A percentile compares a stretch with the other conserved stretches of the same genome.
These are phyloP conservation scores for Pseudorhombus dupliciocellatus DNA, from an alignment of 2,113 vertebrate genomes.

Conservation along the genomic window DNA sequence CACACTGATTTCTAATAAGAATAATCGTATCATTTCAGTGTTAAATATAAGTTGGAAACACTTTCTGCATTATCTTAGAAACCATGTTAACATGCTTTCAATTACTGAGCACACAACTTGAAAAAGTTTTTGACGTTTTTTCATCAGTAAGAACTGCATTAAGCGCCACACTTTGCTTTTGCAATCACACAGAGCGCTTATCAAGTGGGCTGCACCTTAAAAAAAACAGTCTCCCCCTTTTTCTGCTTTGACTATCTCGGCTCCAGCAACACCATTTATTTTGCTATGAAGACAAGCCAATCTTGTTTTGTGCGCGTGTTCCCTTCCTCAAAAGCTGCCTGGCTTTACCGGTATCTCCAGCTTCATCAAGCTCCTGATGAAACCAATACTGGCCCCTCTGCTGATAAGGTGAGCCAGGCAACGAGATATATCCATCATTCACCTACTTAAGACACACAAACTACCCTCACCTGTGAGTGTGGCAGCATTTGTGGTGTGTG, in stretches of 20 bases:
- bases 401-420: conserved; percentile 75
- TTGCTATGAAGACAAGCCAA: conserved; percentile 74
- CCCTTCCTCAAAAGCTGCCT: conserved; percentile 63
- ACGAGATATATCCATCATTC: conserved; percentile 79
- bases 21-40: neutral
- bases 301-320: conserved; percentile 76
- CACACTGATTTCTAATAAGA: neutral
- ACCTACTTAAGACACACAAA: conserved; percentile 56
- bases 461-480: conserved; percentile 17
- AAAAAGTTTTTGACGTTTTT: conserved; percentile 57
- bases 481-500: conserved; percentile 4
- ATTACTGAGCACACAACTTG: conserved; percentile 12
- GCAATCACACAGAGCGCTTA: conserved; percentile 67
- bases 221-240: conserved; percentile 63
- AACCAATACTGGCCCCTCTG: conserved; percentile 72
- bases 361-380: conserved; percentile 74
- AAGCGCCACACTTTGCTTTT: conserved; percentile 43
- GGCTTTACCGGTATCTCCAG: conserved; percentile 72
- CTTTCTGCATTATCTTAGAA: neutral
- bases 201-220: conserved; percentile 56
- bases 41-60: neutral
- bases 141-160: conserved; percentile 53
- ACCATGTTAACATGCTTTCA: conserved; percentile 10
- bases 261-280: conserved; percentile 71
- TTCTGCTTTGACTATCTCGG: conserved; percentile 70